Percentiles rank a stretch among this genome's conserved stretches.
Conservation (phyloP, 2,888 invertebrate species). For the Harpagoxenus sublaevis region DNA sequence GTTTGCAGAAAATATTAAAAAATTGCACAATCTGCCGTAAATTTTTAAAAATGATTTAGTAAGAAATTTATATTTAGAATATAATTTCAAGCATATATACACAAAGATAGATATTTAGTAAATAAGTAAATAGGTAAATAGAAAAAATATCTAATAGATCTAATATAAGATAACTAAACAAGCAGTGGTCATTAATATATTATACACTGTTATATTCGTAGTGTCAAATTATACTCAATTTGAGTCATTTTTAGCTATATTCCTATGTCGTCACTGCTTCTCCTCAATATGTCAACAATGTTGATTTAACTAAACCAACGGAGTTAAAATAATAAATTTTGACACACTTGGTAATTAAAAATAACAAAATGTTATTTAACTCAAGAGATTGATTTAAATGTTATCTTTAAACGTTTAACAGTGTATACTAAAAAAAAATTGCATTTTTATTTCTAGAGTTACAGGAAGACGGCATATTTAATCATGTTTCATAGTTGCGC, state of each 20-base stretch:
- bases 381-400: too few relatives aligned
- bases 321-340: too few relatives aligned
- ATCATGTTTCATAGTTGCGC: neutral
- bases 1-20: constrained; percentile 10
- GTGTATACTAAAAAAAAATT: too few relatives aligned
- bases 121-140: neutral
- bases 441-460: neutral
- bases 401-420: too few relatives aligned
- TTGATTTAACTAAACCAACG: too few relatives aligned
- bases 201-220: too few relatives aligned
- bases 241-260: too few relatives aligned
- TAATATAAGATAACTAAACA: neutral
- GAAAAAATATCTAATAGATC: neutral
- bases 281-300: too few relatives aligned
- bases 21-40: neutral
- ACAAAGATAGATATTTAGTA: neutral
- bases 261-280: too few relatives aligned
- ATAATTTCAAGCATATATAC: neutral
- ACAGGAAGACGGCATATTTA: constrained; percentile 8
- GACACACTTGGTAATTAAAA: too few relatives aligned
- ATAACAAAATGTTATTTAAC: too few relatives aligned
- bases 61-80: neutral
- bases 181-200: neutral
- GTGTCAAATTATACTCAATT: too few relatives aligned
- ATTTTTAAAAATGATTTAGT: neutral